These are phyloP conservation scores for Plagiodera versicolora DNA, from an alignment of 2,888 invertebrate species.

Conservation along the genomic window DNA sequence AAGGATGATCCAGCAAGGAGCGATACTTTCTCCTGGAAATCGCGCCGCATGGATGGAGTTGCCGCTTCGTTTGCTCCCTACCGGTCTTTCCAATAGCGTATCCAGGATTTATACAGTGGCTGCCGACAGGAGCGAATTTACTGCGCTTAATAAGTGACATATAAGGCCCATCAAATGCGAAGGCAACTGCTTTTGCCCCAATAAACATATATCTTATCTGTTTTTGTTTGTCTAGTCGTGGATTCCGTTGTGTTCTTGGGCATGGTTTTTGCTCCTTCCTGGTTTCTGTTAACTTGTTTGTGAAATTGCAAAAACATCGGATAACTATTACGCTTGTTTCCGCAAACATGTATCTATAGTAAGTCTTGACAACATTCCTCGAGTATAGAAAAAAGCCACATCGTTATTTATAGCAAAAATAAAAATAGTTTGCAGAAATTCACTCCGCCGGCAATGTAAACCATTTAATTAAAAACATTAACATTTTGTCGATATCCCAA, in stretches of 20 bases:
- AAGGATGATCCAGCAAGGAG: conserved; percentile 18
- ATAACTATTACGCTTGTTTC: not conserved
- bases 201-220: conserved; percentile 17
- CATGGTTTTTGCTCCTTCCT: not conserved
- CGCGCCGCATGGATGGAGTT: conserved; percentile 32
- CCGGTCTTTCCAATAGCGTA: conserved; percentile 27
- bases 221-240: conserved; percentile 10
- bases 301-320: not conserved
- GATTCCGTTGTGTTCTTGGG: not conserved
- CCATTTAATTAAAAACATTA: too few relatives aligned
- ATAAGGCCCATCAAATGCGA: conserved; percentile 31
- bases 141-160: conserved; percentile 34
- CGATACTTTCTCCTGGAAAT: conserved; percentile 32
- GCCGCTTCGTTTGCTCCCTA: conserved; percentile 31
- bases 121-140: conserved; percentile 33
- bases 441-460: too few relatives aligned
- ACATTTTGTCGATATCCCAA: too few relatives aligned
- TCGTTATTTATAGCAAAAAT: too few relatives aligned
- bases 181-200: conserved; percentile 21
- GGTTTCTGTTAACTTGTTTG: not conserved
- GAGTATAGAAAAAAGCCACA: too few relatives aligned
- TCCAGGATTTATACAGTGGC: conserved; percentile 34
- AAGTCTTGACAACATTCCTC: too few relatives aligned
- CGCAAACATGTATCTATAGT: not conserved
- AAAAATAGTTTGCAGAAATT: too few relatives aligned